Percentiles rank a stretch among this genome's conserved stretches.
phyloP scores from a whole-genome alignment of 2,797 vertebrate species.

The Arctocebus calabarensis region DNA sequence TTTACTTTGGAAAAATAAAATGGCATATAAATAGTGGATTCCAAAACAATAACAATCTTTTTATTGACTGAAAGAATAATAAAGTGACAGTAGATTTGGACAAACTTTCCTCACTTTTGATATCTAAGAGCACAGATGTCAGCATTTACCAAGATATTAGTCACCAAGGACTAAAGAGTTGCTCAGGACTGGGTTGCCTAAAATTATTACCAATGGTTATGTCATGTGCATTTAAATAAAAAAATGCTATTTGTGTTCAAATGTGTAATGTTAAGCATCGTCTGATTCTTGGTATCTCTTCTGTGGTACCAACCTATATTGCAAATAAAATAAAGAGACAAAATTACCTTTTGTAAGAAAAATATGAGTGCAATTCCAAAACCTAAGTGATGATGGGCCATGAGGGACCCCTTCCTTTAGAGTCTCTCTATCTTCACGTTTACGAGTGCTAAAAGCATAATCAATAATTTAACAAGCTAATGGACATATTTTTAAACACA shows the following conservation, averaged over 20 bases:
- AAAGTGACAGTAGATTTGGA: neutral
- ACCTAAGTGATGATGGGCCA: conserved; percentile 1
- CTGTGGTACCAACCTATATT: conserved; percentile 23
- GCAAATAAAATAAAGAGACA: conserved; percentile 61
- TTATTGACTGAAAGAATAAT: neutral
- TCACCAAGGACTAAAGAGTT: neutral
- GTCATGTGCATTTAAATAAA: neutral
- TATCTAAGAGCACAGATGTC: neutral
- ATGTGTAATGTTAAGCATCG: neutral
- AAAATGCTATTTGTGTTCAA: neutral
- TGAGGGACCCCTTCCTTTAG: conserved; percentile 15
- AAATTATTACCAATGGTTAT: neutral
- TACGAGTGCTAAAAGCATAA: conserved; percentile 84
- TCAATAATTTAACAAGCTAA: conserved; percentile 86
- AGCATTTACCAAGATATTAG: neutral
- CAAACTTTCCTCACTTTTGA: neutral
- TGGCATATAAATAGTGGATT: neutral
- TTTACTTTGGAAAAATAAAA: neutral
- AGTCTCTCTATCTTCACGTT: conserved; percentile 68
- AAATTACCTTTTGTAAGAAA: conserved; percentile 64
- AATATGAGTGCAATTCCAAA: conserved; percentile 28
- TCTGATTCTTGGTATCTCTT: neutral
- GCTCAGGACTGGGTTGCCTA: fast-evolving
- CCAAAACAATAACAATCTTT: neutral
- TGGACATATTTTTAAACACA: conserved; percentile 78